Conservation (phyloP, 2,888 invertebrate genomes). For the Cephus sareptanus region DNA sequence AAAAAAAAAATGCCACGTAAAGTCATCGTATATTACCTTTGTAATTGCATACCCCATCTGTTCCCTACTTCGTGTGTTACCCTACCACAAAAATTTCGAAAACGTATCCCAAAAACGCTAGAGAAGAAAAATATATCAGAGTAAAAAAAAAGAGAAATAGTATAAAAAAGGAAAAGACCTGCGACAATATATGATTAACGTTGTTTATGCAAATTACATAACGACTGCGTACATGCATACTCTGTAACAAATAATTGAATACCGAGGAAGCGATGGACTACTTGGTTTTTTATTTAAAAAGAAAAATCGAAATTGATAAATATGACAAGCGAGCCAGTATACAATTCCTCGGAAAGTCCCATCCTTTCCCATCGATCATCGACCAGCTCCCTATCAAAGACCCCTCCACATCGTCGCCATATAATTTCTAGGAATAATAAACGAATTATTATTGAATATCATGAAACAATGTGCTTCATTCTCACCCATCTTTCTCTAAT, state of each 20-base stretch:
- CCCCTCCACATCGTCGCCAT: constrained; percentile 52
- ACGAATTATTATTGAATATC: constrained; percentile 50
- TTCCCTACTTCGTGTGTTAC: background rate
- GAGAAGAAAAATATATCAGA: background rate
- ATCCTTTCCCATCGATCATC: background rate
- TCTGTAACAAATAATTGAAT: background rate
- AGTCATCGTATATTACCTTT: background rate
- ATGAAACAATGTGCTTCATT: constrained; percentile 17
- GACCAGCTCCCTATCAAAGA: constrained; percentile 10
- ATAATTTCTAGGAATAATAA: constrained; percentile 56
- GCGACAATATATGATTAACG: background rate
- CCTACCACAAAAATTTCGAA: background rate
- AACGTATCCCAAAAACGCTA: background rate
- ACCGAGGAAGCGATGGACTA: background rate
- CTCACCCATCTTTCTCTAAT: background rate
- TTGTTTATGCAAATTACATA: background rate
- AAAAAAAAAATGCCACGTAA: background rate
- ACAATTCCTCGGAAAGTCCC: background rate
- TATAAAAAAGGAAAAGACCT: background rate
- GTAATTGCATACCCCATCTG: background rate
- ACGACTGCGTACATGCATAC: background rate
- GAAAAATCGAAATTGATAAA: constrained; percentile 13
- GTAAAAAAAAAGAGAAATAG: background rate
- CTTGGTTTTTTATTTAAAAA: background rate
- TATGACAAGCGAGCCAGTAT: constrained; percentile 1